Conservation (phyloP, 2,113 vertebrate species). For the Thalassarche chlororhynchos region DNA sequence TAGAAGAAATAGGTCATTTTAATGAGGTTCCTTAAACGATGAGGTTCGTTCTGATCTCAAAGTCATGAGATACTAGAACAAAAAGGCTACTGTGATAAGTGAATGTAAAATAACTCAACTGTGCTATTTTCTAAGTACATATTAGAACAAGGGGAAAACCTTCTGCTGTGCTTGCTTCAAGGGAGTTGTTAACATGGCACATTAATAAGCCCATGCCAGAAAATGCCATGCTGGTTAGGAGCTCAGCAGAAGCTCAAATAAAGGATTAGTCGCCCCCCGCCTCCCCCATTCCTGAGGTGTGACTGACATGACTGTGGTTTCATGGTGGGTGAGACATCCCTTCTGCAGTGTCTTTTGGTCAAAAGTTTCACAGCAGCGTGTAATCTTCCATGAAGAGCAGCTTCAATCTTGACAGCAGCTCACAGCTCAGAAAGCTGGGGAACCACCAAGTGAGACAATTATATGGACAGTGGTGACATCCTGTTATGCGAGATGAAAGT, state of each 20-base stretch:
- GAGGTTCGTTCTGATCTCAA: not conserved
- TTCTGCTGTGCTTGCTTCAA: not conserved
- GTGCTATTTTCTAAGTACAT: not conserved
- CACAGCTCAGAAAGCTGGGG: not conserved
- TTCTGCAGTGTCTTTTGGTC: not conserved
- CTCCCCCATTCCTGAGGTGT: not conserved
- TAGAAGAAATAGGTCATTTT: not conserved
- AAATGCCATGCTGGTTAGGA: not conserved
- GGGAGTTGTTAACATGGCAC: not conserved
- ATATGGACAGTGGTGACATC: not conserved
- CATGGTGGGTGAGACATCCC: not conserved
- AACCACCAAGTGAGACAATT: not conserved
- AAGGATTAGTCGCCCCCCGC: not conserved
- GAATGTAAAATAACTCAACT: not conserved
- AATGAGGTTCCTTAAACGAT: not conserved
- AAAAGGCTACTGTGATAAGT: not conserved
- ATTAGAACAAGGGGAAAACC: not conserved
- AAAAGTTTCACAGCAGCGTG: not conserved
- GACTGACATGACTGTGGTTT: not conserved
- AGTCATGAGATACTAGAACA: not conserved
- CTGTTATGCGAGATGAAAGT: not conserved
- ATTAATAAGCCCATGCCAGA: not conserved
- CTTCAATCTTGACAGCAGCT: not conserved
- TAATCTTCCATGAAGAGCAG: not conserved
- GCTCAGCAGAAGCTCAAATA: not conserved